Evolutionary conservation across 2,888 invertebrate genomes (phyloP).

Genomic region (Drosophila macrospina): DNA sequence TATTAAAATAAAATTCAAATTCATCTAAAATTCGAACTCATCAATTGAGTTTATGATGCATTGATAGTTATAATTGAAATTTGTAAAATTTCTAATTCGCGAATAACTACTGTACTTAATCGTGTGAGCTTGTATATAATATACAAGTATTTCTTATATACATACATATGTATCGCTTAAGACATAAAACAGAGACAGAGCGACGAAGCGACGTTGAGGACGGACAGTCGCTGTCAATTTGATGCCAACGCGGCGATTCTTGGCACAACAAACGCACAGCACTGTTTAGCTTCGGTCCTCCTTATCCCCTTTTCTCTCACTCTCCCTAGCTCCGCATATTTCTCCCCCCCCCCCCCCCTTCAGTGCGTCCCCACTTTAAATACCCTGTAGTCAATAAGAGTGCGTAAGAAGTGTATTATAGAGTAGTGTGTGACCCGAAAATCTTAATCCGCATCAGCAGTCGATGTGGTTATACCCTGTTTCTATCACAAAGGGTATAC

Average conservation of each 20-base stretch:
- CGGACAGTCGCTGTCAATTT: constrained; percentile 42
- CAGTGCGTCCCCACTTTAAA: background rate
- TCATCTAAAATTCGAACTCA: background rate
- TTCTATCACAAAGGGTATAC: background rate
- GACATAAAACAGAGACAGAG: constrained; percentile 38
- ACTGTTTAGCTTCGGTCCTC: constrained; percentile 29
- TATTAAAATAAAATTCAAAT: too few relatives aligned
- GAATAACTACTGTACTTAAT: background rate
- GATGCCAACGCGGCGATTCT: constrained; percentile 71
- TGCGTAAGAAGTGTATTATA: background rate
- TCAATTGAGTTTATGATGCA: background rate
- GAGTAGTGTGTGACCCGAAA: background rate
- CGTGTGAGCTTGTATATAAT: background rate
- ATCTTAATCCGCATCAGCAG: background rate
- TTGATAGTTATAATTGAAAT: background rate
- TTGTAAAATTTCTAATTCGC: background rate
- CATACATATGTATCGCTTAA: constrained; percentile 1
- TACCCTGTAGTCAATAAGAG: constrained; percentile 4
- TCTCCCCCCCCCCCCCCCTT: background rate
- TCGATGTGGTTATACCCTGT: background rate
- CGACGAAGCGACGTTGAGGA: constrained; percentile 19
- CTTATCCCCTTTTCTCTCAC: constrained; percentile 6
- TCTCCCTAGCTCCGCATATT: background rate
- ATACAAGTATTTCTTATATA: background rate
- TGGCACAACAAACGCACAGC: constrained; percentile 56